Evolutionary conservation across 2,797 vertebrate genomes (phyloP).

Genomic region (Oreochromis mossambicus): DNA sequence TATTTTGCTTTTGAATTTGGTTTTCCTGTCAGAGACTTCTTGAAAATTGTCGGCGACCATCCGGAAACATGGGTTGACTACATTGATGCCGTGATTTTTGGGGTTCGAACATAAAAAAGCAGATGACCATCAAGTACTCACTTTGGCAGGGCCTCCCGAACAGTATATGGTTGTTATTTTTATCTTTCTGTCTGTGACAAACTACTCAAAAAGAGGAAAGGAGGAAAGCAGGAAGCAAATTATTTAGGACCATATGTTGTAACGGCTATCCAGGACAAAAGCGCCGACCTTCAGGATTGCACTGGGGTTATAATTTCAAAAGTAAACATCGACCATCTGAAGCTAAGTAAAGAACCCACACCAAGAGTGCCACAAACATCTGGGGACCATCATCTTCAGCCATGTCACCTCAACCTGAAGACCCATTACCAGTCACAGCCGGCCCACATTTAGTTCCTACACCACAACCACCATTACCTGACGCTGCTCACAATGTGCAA

Average conservation of each 20-base stretch:
- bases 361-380: not conserved
- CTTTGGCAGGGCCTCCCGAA: no score
- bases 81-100: no score
- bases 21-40: not conserved
- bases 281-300: rapidly evolving
- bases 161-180: no score
- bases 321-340: not conserved
- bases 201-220: not conserved
- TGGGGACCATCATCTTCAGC: not conserved
- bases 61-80: not conserved
- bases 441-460: not conserved
- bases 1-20: no score
- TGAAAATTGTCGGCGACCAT: not conserved
- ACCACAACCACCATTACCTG: not conserved
- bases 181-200: no score
- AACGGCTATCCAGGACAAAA: not conserved
- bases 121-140: no score
- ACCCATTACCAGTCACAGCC: not conserved
- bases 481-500: not conserved
- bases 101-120: no score
- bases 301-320: not conserved
- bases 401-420: not conserved
- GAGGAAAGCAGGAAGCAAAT: not conserved
- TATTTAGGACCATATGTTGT: not conserved
- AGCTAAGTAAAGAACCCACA: not conserved